Evolutionary conservation across 2,797 vertebrate genomes (phyloP).

Genomic region (Fratercula arctica): DNA sequence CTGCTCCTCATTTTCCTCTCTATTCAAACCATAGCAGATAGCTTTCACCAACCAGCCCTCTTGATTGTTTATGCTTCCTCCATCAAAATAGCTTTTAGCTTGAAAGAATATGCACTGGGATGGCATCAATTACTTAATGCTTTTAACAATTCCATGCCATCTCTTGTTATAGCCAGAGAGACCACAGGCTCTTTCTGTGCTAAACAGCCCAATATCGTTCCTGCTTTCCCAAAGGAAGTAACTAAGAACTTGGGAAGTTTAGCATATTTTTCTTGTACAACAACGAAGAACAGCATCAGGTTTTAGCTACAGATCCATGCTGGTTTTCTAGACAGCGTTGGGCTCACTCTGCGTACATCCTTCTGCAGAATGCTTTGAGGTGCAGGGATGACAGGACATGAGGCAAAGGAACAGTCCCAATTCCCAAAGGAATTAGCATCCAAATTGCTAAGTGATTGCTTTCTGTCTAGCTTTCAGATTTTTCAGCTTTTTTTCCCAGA

Average conservation of each 20-base stretch:
- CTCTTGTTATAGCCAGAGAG: not conserved
- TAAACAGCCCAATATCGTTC: not conserved
- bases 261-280: not conserved
- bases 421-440: not conserved
- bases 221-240: not conserved
- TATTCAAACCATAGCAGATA: not conserved
- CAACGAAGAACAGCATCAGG: not conserved
- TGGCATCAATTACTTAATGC: not conserved
- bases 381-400: not conserved
- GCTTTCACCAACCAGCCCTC: not conserved
- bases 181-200: not conserved
- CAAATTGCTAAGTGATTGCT: not conserved
- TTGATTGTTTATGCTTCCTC: not conserved
- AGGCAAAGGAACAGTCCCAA: not conserved
- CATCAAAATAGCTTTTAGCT: not conserved
- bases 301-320: not conserved
- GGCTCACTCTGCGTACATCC: not conserved
- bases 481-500: not conserved
- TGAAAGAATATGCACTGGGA: not conserved
- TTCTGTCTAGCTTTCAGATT: not conserved
- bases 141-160: not conserved
- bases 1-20: not conserved
- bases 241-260: not conserved
- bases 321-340: not conserved
- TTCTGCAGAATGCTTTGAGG: not conserved